Conservation (phyloP, 2,888 invertebrate genomes). For the Formica aserva region DNA sequence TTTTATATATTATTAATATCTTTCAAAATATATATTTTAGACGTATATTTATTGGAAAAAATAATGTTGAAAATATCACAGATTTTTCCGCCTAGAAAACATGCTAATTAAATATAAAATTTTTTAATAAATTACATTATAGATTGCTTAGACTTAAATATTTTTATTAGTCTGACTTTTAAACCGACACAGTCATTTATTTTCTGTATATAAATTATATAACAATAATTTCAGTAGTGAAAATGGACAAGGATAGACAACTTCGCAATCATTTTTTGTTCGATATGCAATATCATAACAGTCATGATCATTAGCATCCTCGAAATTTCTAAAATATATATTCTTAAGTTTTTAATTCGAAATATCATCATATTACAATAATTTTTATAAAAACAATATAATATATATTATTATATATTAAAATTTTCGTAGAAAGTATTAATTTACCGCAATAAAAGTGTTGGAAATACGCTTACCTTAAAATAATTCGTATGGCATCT, state of each 20-base stretch:
- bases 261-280: slow-evolving; percentile 74
- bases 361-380: not conserved
- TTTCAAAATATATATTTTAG: slow-evolving; percentile 1
- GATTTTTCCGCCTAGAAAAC: slow-evolving; percentile 8
- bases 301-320: slow-evolving; percentile 71
- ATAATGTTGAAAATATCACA: slow-evolving; percentile 29
- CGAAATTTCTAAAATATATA: slow-evolving; percentile 75
- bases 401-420: not conserved
- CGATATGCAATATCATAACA: slow-evolving; percentile 80
- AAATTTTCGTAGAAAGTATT: not conserved
- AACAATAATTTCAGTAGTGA: slow-evolving; percentile 81
- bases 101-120: slow-evolving; percentile 32
- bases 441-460: not conserved
- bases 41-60: not conserved
- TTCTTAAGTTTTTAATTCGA: not conserved
- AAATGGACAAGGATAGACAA: slow-evolving; percentile 81
- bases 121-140: slow-evolving; percentile 11
- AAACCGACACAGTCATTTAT: not conserved
- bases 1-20: slow-evolving; percentile 25
- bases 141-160: slow-evolving; percentile 5
- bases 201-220: slow-evolving; percentile 55
- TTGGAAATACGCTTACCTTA: slow-evolving; percentile 86
- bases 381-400: not conserved
- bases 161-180: slow-evolving; percentile 11
- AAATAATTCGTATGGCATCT: slow-evolving; percentile 89